Conservation (phyloP, 1,140 invertebrate species). For the Drosophila subobscura region DNA sequence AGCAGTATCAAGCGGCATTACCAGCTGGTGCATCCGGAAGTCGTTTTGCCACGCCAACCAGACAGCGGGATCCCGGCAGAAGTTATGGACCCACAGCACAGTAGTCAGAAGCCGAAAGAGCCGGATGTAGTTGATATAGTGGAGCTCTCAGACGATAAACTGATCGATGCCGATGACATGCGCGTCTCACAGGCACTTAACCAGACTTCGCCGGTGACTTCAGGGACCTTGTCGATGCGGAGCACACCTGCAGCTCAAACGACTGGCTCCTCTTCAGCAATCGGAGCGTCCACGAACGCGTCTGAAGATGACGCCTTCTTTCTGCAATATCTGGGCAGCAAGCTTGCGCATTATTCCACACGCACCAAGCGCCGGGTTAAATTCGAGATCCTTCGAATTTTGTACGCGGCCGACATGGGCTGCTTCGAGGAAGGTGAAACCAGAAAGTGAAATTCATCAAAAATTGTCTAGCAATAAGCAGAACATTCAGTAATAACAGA, state of each 20-base stretch:
- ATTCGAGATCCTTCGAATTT: constrained; percentile 56
- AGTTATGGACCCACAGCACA: neutral
- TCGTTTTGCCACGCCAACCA: neutral
- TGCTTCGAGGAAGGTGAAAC: constrained; percentile 33
- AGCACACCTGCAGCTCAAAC: neutral
- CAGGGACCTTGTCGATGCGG: no score
- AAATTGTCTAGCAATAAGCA: no score
- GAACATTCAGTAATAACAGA: no score
- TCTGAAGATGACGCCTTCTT: constrained; percentile 38
- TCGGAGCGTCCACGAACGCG: no score
- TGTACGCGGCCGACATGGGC: constrained; percentile 61
- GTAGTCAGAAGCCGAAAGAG: constrained; percentile 33
- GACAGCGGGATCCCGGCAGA: no score
- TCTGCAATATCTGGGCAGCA: constrained; percentile 44
- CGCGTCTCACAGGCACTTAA: no score
- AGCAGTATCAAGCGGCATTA: constrained; percentile 17
- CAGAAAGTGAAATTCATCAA: no score
- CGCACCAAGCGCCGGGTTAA: constrained; percentile 45
- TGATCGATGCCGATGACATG: constrained; percentile 4
- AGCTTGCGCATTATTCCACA: constrained; percentile 41
- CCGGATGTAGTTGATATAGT: constrained; percentile 12
- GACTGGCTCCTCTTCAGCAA: neutral
- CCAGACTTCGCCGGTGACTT: no score
- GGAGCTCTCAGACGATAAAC: neutral
- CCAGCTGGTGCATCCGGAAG: constrained; percentile 9